phyloP scores from a whole-genome alignment of 2,113 vertebrate genomes.

The Ranitomeya imitator region DNA sequence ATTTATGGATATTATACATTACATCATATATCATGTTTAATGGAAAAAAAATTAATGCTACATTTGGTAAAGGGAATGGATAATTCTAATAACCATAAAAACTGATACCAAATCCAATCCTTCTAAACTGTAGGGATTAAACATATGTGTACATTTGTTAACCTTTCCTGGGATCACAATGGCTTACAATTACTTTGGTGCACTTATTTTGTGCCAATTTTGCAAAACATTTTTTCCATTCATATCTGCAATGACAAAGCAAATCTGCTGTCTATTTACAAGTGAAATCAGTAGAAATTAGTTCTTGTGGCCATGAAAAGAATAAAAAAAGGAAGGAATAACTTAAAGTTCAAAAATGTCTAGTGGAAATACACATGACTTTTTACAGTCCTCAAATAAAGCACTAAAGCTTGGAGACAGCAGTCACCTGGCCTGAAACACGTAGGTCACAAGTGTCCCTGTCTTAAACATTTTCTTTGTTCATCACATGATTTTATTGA shows the following conservation, averaged over 20 bases:
- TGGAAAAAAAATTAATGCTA: slow-evolving; percentile 29
- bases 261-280: background rate
- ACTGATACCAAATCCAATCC: slow-evolving; percentile 1
- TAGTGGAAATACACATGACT: background rate
- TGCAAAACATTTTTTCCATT: background rate
- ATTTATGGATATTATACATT: slow-evolving; percentile 33
- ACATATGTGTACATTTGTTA: background rate
- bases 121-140: background rate
- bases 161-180: background rate
- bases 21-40: slow-evolving; percentile 31
- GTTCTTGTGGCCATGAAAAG: background rate
- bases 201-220: background rate
- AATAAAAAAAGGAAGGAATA: background rate
- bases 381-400: background rate
- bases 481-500: too few species aligned
- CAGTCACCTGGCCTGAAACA: background rate
- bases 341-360: background rate
- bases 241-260: background rate
- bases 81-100: slow-evolving; percentile 15
- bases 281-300: background rate
- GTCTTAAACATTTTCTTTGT: too few species aligned
- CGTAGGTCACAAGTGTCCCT: background rate
- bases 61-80: background rate
- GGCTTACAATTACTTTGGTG: background rate
- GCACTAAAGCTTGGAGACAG: background rate